Percentiles rank a stretch among this genome's conserved stretches.
phyloP scores from a whole-genome alignment of 2,113 vertebrate genomes.

The Prionailurus viverrinus region DNA sequence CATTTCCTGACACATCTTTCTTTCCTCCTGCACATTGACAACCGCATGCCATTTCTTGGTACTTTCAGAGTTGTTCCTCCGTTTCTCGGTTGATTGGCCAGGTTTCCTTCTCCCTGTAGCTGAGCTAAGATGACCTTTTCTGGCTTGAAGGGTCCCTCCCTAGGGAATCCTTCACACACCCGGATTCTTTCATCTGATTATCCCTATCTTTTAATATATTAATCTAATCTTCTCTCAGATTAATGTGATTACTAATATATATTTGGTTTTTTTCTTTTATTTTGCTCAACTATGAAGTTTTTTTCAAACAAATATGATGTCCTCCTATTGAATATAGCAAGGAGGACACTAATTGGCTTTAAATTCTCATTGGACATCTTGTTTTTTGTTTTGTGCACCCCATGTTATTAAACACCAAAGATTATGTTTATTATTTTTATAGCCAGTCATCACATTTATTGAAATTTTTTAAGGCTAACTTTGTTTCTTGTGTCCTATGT shows the following conservation, averaged over 20 bases:
- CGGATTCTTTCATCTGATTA: neutral
- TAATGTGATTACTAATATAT: neutral
- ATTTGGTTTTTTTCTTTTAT: slow-evolving; percentile 18
- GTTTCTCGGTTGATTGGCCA: neutral
- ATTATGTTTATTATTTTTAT: slow-evolving; percentile 16
- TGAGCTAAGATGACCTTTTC: neutral
- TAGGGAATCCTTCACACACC: neutral
- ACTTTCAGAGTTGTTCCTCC: neutral
- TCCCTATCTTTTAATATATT: neutral
- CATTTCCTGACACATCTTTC: neutral
- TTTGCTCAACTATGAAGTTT: neutral
- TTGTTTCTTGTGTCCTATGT: neutral
- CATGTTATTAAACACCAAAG: neutral
- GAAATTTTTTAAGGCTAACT: neutral
- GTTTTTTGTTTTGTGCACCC: neutral
- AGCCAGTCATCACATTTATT: neutral
- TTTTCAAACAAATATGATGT: slow-evolving; percentile 4
- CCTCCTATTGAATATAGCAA: neutral
- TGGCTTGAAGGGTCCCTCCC: neutral
- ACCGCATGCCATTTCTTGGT: neutral
- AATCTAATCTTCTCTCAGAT: neutral
- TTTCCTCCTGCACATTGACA: neutral
- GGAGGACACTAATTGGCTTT: neutral
- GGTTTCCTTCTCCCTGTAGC: neutral
- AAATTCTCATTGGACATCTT: neutral